phyloP scores from a whole-genome alignment of 2,113 vertebrate species.

The Protobothrops flavoviridis region DNA sequence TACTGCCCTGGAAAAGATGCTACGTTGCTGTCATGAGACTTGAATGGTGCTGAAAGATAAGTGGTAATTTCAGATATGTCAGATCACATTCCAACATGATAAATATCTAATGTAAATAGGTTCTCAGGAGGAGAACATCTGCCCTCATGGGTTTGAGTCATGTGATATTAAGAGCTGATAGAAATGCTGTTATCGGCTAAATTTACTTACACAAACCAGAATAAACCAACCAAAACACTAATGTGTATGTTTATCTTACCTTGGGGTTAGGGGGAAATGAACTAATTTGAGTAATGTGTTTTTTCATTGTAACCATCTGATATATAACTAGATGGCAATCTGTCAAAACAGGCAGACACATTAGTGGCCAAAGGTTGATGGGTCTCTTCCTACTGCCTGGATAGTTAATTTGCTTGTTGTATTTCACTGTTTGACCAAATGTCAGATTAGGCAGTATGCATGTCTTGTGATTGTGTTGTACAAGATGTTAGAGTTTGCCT shows the following conservation, averaged over 20 bases:
- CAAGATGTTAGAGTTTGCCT: not conserved
- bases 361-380: conserved; percentile 29
- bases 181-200: conserved; percentile 24
- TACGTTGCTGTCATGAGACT: not conserved
- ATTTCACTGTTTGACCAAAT: conserved; percentile 23
- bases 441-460: conserved; percentile 19
- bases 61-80: not conserved
- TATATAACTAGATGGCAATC: conserved; percentile 38
- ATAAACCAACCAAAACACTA: conserved; percentile 20
- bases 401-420: conserved; percentile 6
- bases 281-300: not conserved
- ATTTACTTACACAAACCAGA: not conserved
- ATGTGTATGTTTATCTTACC: conserved; percentile 22
- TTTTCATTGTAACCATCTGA: conserved; percentile 31
- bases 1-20: not conserved
- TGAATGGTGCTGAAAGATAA: not conserved
- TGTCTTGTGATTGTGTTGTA: not conserved
- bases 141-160: conserved; percentile 15
- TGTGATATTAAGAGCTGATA: not conserved
- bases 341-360: not conserved
- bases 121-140: not conserved
- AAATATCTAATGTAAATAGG: not conserved
- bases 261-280: not conserved
- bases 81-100: not conserved
- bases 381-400: conserved; percentile 3